Evolutionary conservation across 1,140 invertebrate genomes (phyloP).

Genomic region (Heliconius hewitsoni): DNA sequence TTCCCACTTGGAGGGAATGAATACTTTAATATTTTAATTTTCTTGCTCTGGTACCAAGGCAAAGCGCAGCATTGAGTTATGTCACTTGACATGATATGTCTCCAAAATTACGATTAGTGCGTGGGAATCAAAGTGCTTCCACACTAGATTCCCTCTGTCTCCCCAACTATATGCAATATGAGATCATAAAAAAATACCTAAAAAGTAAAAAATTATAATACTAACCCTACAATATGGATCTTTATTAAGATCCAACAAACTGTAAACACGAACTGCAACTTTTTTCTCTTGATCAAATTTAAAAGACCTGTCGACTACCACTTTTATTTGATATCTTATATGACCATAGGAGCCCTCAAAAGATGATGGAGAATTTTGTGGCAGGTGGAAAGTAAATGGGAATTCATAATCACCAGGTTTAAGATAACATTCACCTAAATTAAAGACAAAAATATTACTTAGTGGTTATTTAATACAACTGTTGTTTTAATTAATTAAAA

Average conservation of each 20-base stretch:
- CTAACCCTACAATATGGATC: conserved; percentile 79
- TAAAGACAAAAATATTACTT: neutral
- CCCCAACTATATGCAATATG: too few species aligned
- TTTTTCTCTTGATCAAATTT: conserved; percentile 92
- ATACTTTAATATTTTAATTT: too few species aligned
- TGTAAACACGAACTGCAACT: conserved; percentile 88
- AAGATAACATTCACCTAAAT: conserved; percentile 82
- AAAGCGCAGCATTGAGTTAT: too few species aligned
- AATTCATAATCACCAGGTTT: conserved; percentile 84
- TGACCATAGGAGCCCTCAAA: conserved; percentile 90
- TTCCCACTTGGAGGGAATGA: too few species aligned
- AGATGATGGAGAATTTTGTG: conserved; percentile 86
- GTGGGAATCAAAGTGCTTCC: too few species aligned
- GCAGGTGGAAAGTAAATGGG: conserved; percentile 84
- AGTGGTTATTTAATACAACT: neutral
- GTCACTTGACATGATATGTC: too few species aligned
- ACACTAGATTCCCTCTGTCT: too few species aligned
- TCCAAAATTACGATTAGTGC: too few species aligned
- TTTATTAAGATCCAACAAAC: conserved; percentile 90
- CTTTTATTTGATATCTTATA: conserved; percentile 90
- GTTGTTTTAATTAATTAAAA: neutral
- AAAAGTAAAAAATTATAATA: conserved; percentile 34
- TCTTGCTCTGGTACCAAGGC: too few species aligned
- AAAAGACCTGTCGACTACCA: conserved; percentile 90
- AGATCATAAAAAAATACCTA: neutral